These are phyloP conservation scores for Heteropelma amictum DNA, from an alignment of 2,888 invertebrate genomes.

Conservation along the genomic window DNA sequence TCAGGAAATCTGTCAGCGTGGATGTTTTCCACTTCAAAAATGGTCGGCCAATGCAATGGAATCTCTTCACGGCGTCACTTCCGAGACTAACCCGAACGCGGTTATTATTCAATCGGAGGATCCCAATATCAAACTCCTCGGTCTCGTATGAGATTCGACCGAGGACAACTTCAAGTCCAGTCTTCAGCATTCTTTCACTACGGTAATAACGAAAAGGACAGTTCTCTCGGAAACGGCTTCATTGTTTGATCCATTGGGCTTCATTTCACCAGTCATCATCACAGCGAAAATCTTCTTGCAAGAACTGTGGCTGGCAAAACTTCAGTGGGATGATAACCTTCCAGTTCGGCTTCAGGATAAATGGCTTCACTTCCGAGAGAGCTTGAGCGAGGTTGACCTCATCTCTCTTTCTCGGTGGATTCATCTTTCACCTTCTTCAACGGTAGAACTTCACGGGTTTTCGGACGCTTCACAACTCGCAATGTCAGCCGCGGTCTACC, in stretches of 20 bases:
- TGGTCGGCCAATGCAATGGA: not conserved
- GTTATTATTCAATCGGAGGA: not conserved
- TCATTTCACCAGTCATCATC: not conserved
- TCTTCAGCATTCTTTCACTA: not conserved
- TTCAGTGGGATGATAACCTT: not conserved
- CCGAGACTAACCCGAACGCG: not conserved
- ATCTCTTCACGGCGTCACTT: not conserved
- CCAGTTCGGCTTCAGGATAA: not conserved
- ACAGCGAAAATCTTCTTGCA: not conserved
- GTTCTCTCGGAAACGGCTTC: not conserved
- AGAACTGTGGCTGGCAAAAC: constrained; percentile 8
- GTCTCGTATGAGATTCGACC: no score
- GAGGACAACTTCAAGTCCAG: not conserved
- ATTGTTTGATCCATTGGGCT: not conserved
- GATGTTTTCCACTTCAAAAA: constrained; percentile 7
- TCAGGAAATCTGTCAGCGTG: not conserved
- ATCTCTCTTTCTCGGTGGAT: not conserved
- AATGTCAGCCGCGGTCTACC: not conserved
- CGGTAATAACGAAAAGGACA: not conserved
- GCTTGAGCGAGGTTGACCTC: not conserved
- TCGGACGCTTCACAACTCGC: constrained; percentile 17
- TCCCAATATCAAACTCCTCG: not conserved
- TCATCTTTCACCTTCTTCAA: not conserved
- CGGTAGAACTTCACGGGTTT: constrained; percentile 7
- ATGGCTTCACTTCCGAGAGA: not conserved